phyloP scores from a whole-genome alignment of 2,888 invertebrate species.

The Hymenopus coronatus region DNA sequence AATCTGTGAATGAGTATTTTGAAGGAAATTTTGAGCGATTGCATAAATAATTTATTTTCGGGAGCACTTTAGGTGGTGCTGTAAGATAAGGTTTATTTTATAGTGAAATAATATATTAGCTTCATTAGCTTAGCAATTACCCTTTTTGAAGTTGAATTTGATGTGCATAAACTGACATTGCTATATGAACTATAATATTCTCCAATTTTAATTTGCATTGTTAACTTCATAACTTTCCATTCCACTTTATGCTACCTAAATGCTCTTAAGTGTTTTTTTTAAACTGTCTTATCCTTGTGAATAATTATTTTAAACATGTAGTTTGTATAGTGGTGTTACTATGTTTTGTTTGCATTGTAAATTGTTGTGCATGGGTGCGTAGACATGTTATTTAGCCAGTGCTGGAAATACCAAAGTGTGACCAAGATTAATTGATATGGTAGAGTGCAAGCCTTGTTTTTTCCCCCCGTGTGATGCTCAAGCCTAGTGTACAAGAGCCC shows the following conservation, averaged over 20 bases:
- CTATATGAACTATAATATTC: neutral
- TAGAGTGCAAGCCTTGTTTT: neutral
- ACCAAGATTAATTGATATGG: conserved; percentile 3
- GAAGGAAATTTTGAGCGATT: neutral
- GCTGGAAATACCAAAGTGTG: neutral
- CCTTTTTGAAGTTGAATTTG: neutral
- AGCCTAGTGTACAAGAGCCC: neutral
- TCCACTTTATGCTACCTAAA: neutral
- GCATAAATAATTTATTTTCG: neutral
- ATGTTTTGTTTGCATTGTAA: neutral
- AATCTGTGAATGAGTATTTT: neutral
- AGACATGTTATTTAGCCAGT: neutral
- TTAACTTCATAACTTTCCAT: neutral
- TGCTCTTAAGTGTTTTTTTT: neutral
- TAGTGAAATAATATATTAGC: neutral
- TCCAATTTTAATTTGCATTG: neutral
- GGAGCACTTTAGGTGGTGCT: neutral
- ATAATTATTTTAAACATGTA: neutral
- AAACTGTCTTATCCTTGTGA: neutral
- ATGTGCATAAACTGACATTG: neutral
- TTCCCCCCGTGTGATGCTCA: neutral
- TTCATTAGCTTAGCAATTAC: neutral
- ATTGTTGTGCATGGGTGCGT: neutral
- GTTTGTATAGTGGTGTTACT: neutral
- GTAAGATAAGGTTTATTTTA: neutral